phyloP scores from a whole-genome alignment of 1,140 invertebrate genomes.

The Antheraea pernyi region DNA sequence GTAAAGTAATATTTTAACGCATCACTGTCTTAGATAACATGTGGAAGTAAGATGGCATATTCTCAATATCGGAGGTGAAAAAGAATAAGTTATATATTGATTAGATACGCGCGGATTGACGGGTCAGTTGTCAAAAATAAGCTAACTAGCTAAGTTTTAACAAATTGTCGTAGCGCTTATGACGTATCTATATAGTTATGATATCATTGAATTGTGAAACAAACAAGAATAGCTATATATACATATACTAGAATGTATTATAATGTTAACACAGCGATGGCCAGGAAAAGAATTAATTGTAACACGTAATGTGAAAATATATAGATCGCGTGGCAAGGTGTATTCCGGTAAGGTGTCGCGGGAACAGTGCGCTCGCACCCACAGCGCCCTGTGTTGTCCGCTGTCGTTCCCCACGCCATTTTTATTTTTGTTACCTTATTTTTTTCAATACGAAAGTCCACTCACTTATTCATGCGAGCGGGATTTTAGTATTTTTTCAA shows the following conservation, averaged over 20 bases:
- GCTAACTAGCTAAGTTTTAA: too few species aligned
- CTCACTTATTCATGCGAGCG: slow-evolving; percentile 77
- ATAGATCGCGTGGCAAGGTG: background rate
- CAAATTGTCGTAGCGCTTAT: too few species aligned
- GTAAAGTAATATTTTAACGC: too few species aligned
- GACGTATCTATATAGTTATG: too few species aligned
- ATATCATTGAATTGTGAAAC: too few species aligned
- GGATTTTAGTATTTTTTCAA: slow-evolving; percentile 71
- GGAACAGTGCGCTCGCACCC: slow-evolving; percentile 7
- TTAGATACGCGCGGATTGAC: too few species aligned
- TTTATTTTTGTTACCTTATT: slow-evolving; percentile 64
- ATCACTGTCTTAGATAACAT: too few species aligned
- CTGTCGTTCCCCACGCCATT: slow-evolving; percentile 32
- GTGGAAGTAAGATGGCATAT: too few species aligned
- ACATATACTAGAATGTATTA: background rate
- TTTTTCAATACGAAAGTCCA: slow-evolving; percentile 74
- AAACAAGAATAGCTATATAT: background rate
- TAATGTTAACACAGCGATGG: background rate
- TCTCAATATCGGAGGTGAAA: too few species aligned
- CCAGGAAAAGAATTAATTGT: background rate
- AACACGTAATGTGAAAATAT: background rate
- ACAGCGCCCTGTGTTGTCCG: slow-evolving; percentile 29
- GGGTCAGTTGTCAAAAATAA: too few species aligned
- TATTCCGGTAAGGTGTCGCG: background rate
- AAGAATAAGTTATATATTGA: too few species aligned